These are phyloP conservation scores for Sebastes wilsoni DNA, from an alignment of 2,797 vertebrate species.

Conservation along the genomic window DNA sequence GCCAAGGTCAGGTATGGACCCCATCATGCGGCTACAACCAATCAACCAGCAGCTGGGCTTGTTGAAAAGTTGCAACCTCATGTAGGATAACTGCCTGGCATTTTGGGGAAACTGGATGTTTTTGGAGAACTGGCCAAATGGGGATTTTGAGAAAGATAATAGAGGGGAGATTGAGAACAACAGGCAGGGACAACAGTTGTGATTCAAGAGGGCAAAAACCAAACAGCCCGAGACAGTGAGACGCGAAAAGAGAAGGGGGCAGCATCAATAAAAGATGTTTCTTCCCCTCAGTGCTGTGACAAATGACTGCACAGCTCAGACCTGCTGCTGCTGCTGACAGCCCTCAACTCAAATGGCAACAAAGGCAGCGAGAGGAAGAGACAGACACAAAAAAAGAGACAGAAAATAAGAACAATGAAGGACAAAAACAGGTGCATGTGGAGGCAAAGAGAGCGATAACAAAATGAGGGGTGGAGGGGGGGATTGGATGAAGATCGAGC, in stretches of 20 bases:
- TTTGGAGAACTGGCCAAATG: slow-evolving; percentile 5
- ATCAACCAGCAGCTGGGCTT: background rate
- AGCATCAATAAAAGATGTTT: slow-evolving; percentile 70
- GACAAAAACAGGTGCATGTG: slow-evolving; percentile 56
- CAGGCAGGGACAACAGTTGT: slow-evolving; percentile 32
- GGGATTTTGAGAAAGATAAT: slow-evolving; percentile 19
- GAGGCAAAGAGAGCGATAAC: slow-evolving; percentile 40
- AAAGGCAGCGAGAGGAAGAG: slow-evolving; percentile 29
- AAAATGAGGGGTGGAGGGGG: slow-evolving; percentile 2
- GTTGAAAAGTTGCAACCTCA: slow-evolving; percentile 8
- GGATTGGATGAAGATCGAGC: slow-evolving; percentile 39
- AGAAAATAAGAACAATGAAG: slow-evolving; percentile 23
- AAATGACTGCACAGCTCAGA: slow-evolving; percentile 75
- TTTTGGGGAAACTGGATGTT: slow-evolving; percentile 13
- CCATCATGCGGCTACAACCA: background rate
- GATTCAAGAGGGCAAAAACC: slow-evolving; percentile 45
- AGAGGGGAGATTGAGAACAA: slow-evolving; percentile 8
- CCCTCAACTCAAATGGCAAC: slow-evolving; percentile 50
- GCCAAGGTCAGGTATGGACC: slow-evolving; percentile 41
- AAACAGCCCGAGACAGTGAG: slow-evolving; percentile 45
- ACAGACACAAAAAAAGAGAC: slow-evolving; percentile 9
- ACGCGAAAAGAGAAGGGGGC: slow-evolving; percentile 31
- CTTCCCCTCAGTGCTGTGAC: slow-evolving; percentile 64
- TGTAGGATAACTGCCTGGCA: slow-evolving; percentile 9
- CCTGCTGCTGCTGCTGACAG: slow-evolving; percentile 56